These are phyloP conservation scores for Zele albiditarsus DNA, from an alignment of 2,888 invertebrate species.

Conservation along the genomic window DNA sequence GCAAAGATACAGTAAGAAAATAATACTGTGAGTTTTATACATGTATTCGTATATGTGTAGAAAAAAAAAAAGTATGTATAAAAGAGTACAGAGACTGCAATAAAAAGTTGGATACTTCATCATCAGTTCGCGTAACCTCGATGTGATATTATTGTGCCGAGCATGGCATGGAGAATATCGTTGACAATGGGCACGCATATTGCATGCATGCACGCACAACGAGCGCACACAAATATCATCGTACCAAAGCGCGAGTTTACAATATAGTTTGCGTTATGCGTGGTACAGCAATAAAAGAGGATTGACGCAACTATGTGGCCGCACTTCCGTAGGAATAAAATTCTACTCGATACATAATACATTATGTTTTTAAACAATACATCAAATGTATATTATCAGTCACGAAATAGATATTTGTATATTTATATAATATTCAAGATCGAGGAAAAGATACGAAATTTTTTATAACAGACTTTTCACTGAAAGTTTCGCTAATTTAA, in stretches of 20 bases:
- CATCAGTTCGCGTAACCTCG: conserved; percentile 39
- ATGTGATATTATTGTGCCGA: conserved; percentile 29
- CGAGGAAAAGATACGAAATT: background rate
- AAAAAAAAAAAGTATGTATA: background rate
- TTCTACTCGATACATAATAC: conserved; percentile 42
- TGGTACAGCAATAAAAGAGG: background rate
- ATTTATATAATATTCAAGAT: background rate
- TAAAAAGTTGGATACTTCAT: conserved; percentile 35
- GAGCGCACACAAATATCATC: conserved; percentile 45
- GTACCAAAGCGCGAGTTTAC: conserved; percentile 1
- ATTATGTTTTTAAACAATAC: conserved; percentile 10
- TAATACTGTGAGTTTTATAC: background rate
- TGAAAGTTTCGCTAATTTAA: background rate
- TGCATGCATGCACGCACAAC: conserved; percentile 56
- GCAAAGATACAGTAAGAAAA: background rate
- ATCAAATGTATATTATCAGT: background rate
- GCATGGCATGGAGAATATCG: conserved; percentile 37
- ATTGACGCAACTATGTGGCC: conserved; percentile 53
- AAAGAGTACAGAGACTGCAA: conserved; percentile 1
- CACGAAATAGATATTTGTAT: background rate
- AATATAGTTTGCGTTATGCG: background rate
- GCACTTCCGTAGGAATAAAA: conserved; percentile 53
- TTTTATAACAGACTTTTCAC: background rate
- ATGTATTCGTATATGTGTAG: background rate
- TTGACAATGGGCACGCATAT: conserved; percentile 54